A percentile compares a stretch with the other conserved stretches of the same genome.
phyloP scores from a whole-genome alignment of 1,140 invertebrate species.

The Pseudomyrmex pallidus region DNA sequence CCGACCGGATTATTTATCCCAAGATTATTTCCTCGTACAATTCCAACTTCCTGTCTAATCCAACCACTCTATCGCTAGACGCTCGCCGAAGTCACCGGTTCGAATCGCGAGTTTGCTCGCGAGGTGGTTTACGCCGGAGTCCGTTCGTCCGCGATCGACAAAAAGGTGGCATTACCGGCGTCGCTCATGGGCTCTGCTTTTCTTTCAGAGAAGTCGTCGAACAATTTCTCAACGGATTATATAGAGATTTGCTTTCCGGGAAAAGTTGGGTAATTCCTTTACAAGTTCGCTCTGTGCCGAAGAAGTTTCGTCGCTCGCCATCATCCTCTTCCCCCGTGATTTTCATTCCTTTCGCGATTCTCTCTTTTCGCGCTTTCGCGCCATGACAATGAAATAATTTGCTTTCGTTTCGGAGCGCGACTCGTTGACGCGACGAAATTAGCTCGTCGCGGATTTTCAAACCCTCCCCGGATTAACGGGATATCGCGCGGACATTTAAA shows the following conservation, averaged over 20 bases:
- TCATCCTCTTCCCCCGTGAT: not conserved
- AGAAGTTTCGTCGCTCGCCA: slow-evolving; percentile 35
- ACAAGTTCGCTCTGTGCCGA: slow-evolving; percentile 40
- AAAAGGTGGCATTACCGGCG: slow-evolving; percentile 40
- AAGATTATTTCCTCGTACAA: slow-evolving; percentile 64
- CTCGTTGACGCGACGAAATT: slow-evolving; percentile 48
- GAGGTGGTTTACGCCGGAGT: slow-evolving; percentile 41
- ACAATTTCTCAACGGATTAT: slow-evolving; percentile 70
- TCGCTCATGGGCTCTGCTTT: slow-evolving; percentile 51
- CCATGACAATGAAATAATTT: slow-evolving; percentile 66
- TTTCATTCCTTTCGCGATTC: not conserved
- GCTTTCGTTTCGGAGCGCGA: slow-evolving; percentile 3
- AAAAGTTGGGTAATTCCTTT: slow-evolving; percentile 68
- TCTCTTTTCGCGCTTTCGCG: not conserved
- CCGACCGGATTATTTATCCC: slow-evolving; percentile 58
- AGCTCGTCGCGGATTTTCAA: slow-evolving; percentile 12
- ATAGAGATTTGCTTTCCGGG: slow-evolving; percentile 53
- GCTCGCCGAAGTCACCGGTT: not conserved
- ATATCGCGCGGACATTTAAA: slow-evolving; percentile 37
- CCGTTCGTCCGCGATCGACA: slow-evolving; percentile 33
- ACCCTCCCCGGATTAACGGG: slow-evolving; percentile 50
- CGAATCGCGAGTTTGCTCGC: not conserved
- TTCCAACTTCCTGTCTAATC: slow-evolving; percentile 62
- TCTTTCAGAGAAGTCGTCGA: slow-evolving; percentile 65
- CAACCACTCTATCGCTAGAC: slow-evolving; percentile 27